Evolutionary conservation across 2,888 invertebrate genomes (phyloP).

Genomic region (Eupithecia dodoneata): DNA sequence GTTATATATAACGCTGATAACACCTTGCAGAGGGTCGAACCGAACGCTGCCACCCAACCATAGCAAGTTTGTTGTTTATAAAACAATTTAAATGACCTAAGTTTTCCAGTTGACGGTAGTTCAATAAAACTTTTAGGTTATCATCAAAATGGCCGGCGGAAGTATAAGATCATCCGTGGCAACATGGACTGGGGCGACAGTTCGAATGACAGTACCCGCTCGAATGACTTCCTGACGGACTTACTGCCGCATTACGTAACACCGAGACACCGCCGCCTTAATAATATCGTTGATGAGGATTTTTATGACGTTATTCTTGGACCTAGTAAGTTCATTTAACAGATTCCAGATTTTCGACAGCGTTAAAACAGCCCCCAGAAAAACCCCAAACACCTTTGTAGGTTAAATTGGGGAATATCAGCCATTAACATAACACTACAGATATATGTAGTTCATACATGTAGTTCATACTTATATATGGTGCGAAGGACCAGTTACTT

Average conservation of each 20-base stretch:
- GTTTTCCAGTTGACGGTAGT: slow-evolving; percentile 1
- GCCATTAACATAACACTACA: neutral
- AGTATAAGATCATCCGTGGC: slow-evolving; percentile 53
- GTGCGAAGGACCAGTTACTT: too few species aligned
- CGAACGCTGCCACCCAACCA: too few species aligned
- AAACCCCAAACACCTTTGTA: neutral
- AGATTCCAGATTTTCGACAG: neutral
- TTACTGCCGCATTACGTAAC: slow-evolving; percentile 78
- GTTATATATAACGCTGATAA: too few species aligned
- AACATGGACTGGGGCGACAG: slow-evolving; percentile 69
- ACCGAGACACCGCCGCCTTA: slow-evolving; percentile 66
- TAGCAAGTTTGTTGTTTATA: too few species aligned
- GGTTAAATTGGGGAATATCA: neutral
- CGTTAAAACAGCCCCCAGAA: neutral
- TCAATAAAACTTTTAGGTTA: slow-evolving; percentile 46
- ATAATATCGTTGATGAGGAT: slow-evolving; percentile 65
- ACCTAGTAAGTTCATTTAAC: slow-evolving; percentile 53
- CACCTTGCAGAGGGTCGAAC: neutral
- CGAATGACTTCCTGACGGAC: slow-evolving; percentile 75
- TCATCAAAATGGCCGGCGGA: slow-evolving; percentile 62
- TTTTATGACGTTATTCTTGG: slow-evolving; percentile 76
- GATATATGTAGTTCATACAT: neutral
- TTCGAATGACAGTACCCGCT: slow-evolving; percentile 50
- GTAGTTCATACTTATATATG: too few species aligned
- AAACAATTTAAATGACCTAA: neutral